phyloP scores from a whole-genome alignment of 2,113 vertebrate genomes.

The Choloepus hoffmanni region DNA sequence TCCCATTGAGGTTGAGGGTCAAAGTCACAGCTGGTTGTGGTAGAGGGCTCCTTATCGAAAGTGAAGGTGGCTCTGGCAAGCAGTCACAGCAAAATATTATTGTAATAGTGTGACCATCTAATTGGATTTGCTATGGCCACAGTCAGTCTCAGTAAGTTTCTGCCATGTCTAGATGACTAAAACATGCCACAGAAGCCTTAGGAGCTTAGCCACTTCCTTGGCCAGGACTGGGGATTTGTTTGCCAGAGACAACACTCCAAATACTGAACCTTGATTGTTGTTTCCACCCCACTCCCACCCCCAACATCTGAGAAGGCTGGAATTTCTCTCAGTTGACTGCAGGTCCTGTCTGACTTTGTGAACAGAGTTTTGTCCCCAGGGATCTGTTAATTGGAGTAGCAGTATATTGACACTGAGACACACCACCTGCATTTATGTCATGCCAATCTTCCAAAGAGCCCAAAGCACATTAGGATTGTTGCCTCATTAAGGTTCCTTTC shows the following conservation, averaged over 20 bases:
- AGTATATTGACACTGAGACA: not conserved
- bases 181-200: not conserved
- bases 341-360: not conserved
- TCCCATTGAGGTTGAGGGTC: not conserved
- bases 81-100: not conserved
- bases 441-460: not conserved
- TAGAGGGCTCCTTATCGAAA: not conserved
- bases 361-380: constrained; percentile 9
- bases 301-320: not conserved
- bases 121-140: not conserved
- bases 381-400: not conserved
- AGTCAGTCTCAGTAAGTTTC: not conserved
- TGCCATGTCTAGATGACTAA: not conserved
- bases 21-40: not conserved
- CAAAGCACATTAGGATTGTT: not conserved
- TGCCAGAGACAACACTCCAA: not conserved
- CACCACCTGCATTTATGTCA: not conserved
- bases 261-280: not conserved
- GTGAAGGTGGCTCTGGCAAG: not conserved
- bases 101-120: not conserved
- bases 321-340: not conserved
- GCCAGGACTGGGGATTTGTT: not conserved
- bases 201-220: not conserved
- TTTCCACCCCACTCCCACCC: not conserved
- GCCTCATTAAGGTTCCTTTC: not conserved